Percentiles rank a stretch among this genome's conserved stretches.
These are phyloP conservation scores for Vollenhovia emeryi DNA, from an alignment of 1,140 invertebrate genomes.

Conservation along the genomic window DNA sequence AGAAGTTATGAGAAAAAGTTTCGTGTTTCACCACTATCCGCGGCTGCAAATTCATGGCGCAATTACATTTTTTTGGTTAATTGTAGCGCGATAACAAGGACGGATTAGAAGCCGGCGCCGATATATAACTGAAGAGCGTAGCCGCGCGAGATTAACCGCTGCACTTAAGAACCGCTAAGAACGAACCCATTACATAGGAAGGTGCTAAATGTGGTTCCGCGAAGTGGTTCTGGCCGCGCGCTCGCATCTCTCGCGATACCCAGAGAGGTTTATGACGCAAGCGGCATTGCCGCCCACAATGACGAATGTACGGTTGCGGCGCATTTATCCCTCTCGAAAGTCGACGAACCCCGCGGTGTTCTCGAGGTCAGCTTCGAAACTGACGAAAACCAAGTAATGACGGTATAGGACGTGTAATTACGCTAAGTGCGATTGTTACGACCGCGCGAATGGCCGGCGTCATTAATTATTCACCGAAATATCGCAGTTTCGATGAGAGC, in stretches of 20 bases:
- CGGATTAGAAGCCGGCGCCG: conserved; percentile 46
- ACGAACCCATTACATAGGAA: conserved; percentile 51
- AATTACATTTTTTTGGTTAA: conserved; percentile 35
- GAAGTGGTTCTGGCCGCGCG: conserved; percentile 28
- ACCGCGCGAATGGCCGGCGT: background rate
- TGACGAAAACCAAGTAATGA: conserved; percentile 48
- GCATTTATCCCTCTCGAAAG: conserved; percentile 48
- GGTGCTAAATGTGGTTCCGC: conserved; percentile 54
- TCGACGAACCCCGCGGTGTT: conserved; percentile 2
- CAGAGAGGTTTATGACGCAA: conserved; percentile 29
- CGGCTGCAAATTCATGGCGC: conserved; percentile 26
- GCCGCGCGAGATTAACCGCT: conserved; percentile 30
- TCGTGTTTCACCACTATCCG: background rate
- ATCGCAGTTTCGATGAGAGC: background rate
- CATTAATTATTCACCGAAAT: conserved; percentile 39
- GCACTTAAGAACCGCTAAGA: conserved; percentile 55
- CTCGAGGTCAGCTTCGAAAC: conserved; percentile 32
- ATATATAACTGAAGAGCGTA: conserved; percentile 13
- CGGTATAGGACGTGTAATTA: conserved; percentile 19
- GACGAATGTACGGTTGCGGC: conserved; percentile 30
- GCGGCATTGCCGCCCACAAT: conserved; percentile 32
- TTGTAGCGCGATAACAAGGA: conserved; percentile 46
- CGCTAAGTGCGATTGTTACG: conserved; percentile 41
- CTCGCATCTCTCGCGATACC: conserved; percentile 8
- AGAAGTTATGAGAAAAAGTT: background rate